These are phyloP conservation scores for Volucella bombylans DNA, from an alignment of 2,888 invertebrate species.

Conservation along the genomic window DNA sequence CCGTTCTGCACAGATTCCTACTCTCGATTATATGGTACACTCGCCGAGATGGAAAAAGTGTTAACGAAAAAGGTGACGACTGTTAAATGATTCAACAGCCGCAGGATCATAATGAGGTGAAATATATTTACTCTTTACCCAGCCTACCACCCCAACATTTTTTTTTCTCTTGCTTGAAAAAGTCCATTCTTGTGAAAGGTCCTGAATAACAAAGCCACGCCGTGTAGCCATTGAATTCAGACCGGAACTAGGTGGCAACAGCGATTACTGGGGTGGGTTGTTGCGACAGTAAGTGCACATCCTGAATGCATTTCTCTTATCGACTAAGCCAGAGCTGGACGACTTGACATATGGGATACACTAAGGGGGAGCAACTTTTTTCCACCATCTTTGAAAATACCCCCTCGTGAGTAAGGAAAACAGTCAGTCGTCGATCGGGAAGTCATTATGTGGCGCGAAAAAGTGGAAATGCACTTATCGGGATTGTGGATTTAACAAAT, in stretches of 20 bases:
- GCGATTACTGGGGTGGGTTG: conserved; percentile 47
- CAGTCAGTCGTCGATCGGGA: conserved; percentile 14
- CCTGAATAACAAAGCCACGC: conserved; percentile 48
- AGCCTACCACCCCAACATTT: not conserved
- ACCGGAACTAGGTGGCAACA: conserved; percentile 19
- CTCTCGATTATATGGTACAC: not conserved
- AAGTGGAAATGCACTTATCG: conserved; percentile 49
- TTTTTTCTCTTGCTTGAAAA: conserved; percentile 31
- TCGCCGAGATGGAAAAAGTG: conserved; percentile 55
- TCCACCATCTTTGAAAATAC: conserved; percentile 47
- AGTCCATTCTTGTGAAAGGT: conserved; percentile 49
- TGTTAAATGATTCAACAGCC: conserved; percentile 81
- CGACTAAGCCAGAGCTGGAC: conserved; percentile 44
- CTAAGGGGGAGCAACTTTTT: conserved; percentile 66
- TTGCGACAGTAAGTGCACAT: conserved; percentile 76
- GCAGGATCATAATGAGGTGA: conserved; percentile 79
- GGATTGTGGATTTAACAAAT: conserved; percentile 19
- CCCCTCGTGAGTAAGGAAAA: conserved; percentile 14
- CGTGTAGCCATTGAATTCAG: conserved; percentile 38
- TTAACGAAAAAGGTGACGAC: conserved; percentile 79
- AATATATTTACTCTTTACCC: conserved; percentile 59
- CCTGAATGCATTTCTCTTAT: conserved; percentile 51
- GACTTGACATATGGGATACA: conserved; percentile 40
- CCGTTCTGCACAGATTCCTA: not conserved
- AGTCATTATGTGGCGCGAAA: conserved; percentile 46